phyloP scores from a whole-genome alignment of 2,113 vertebrate genomes.

The Rhodinocichla rosea region DNA sequence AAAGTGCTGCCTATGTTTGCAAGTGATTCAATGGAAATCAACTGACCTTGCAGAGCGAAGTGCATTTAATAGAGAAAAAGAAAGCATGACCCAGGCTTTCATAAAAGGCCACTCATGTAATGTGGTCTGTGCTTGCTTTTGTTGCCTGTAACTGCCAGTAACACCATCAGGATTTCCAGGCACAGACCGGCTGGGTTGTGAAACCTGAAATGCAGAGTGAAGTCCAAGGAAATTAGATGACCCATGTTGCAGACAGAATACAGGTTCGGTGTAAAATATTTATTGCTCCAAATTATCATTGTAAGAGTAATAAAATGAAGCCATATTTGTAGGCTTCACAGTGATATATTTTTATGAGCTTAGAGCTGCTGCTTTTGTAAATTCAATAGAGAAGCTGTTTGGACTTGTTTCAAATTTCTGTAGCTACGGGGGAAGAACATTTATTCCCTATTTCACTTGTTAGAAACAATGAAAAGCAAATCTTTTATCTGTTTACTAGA shows the following conservation, averaged over 20 bases:
- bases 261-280: slow-evolving; percentile 34
- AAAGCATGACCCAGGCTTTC: background rate
- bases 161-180: slow-evolving; percentile 5
- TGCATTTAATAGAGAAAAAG: background rate
- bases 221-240: slow-evolving; percentile 4
- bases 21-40: background rate
- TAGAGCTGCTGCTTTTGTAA: slow-evolving; percentile 40
- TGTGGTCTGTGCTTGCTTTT: background rate
- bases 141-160: background rate
- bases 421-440: slow-evolving; percentile 38
- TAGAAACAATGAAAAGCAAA: slow-evolving; percentile 55
- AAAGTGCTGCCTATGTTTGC: background rate
- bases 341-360: slow-evolving; percentile 64
- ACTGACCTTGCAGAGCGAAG: background rate
- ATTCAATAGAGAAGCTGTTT: slow-evolving; percentile 60
- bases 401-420: slow-evolving; percentile 58
- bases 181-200: background rate
- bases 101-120: background rate
- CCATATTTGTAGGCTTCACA: slow-evolving; percentile 48
- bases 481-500: slow-evolving; percentile 52
- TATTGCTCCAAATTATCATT: slow-evolving; percentile 35
- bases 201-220: background rate
- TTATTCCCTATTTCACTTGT: slow-evolving; percentile 55
- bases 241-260: background rate
- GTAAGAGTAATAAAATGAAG: slow-evolving; percentile 51